These are phyloP conservation scores for Papilio polytes DNA, from an alignment of 1,140 invertebrate genomes.

Conservation along the genomic window DNA sequence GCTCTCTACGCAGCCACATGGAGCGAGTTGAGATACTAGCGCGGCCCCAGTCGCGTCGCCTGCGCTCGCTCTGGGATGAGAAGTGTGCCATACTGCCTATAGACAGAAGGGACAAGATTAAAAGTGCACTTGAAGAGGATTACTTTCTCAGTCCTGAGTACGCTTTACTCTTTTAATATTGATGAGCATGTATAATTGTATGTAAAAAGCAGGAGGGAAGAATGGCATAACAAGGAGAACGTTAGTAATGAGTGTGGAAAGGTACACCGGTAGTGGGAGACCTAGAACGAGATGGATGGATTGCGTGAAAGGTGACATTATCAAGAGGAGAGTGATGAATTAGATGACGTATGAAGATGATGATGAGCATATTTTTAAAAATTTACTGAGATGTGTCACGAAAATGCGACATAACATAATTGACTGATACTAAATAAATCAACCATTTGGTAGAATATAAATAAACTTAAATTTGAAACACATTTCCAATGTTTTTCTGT, in stretches of 20 bases:
- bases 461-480: not conserved
- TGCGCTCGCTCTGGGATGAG: slow-evolving; percentile 77
- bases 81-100: slow-evolving; percentile 65
- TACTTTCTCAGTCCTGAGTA: slow-evolving; percentile 81
- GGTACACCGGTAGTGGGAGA: no score
- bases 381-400: no score
- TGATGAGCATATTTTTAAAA: no score
- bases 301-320: no score
- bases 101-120: slow-evolving; percentile 74
- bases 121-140: slow-evolving; percentile 77
- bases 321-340: no score
- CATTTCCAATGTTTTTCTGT: not conserved
- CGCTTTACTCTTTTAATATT: slow-evolving; percentile 33
- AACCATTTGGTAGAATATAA: not conserved
- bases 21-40: slow-evolving; percentile 73
- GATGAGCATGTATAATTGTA: not conserved
- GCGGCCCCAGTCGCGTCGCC: slow-evolving; percentile 65
- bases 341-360: no score
- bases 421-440: not conserved
- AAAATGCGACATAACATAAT: not conserved
- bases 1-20: slow-evolving; percentile 55
- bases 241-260: no score
- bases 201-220: no score
- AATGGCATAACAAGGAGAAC: not conserved
- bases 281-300: no score